Percentiles rank a stretch among this genome's conserved stretches.
phyloP scores from a whole-genome alignment of 2,797 vertebrate genomes.

The Scolopax rusticola region DNA sequence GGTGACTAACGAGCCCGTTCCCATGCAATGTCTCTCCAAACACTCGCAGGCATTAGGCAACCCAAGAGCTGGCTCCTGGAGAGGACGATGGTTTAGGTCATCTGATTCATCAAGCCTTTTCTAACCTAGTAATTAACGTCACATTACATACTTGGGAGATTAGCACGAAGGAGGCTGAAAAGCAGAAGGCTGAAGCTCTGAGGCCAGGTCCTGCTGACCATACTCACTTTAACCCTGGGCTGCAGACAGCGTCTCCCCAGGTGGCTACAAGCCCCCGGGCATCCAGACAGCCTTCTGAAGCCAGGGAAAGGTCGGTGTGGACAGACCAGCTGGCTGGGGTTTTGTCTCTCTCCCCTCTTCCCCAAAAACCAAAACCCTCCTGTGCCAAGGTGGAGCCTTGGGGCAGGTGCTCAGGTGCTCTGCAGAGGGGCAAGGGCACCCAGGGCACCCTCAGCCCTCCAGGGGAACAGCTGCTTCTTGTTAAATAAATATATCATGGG shows the following conservation, averaged over 20 bases:
- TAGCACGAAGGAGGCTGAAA: neutral
- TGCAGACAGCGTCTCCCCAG: neutral
- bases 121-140: conserved; percentile 31
- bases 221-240: accelerated
- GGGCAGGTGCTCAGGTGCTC: neutral
- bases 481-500: neutral
- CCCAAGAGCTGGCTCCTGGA: neutral
- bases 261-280: accelerated
- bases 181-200: neutral
- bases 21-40: neutral
- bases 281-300: accelerated
- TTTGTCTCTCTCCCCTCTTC: neutral
- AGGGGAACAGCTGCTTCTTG: neutral
- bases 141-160: neutral
- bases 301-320: neutral
- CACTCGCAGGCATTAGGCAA: neutral
- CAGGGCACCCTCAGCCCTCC: neutral
- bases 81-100: conserved; percentile 6
- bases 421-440: neutral
- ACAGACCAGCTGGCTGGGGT: neutral
- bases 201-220: neutral
- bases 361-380: neutral
- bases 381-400: too few relatives aligned
- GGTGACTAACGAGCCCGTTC: conserved; percentile 27
- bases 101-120: conserved; percentile 25